Conservation (phyloP, 2,797 vertebrate species). For the Cheirogaleus major region DNA sequence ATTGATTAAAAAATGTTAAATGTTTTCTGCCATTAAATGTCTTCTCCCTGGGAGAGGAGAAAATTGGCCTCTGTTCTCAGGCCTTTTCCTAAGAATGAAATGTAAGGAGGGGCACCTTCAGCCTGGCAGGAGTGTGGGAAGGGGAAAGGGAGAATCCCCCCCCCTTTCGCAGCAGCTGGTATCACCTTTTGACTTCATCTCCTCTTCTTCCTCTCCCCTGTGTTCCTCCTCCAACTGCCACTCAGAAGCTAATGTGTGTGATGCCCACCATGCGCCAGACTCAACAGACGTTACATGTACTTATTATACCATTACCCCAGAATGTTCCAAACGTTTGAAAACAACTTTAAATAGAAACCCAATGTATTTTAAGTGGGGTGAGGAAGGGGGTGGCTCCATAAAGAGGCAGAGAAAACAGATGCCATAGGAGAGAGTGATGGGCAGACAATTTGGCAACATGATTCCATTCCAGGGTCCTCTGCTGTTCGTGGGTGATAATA, state of each 20-base stretch:
- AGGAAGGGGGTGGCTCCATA: neutral
- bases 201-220: neutral
- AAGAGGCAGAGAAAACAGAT: neutral
- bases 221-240: neutral
- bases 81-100: neutral
- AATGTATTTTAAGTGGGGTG: neutral
- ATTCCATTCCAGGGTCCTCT: neutral
- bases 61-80: neutral
- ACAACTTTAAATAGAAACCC: slow-evolving; percentile 38
- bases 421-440: neutral
- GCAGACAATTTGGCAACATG: neutral
- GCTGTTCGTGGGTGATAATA: neutral
- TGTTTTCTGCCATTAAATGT: neutral
- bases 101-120: neutral
- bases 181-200: neutral
- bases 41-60: neutral
- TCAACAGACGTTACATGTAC: neutral
- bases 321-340: slow-evolving; percentile 22
- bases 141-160: too few species aligned
- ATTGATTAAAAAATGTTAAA: neutral
- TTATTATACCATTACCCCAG: neutral
- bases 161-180: neutral
- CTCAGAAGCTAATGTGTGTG: neutral
- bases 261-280: neutral
- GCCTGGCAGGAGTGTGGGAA: neutral